These are phyloP conservation scores for Gobio gobio DNA, from an alignment of 2,113 vertebrate genomes.

Conservation along the genomic window DNA sequence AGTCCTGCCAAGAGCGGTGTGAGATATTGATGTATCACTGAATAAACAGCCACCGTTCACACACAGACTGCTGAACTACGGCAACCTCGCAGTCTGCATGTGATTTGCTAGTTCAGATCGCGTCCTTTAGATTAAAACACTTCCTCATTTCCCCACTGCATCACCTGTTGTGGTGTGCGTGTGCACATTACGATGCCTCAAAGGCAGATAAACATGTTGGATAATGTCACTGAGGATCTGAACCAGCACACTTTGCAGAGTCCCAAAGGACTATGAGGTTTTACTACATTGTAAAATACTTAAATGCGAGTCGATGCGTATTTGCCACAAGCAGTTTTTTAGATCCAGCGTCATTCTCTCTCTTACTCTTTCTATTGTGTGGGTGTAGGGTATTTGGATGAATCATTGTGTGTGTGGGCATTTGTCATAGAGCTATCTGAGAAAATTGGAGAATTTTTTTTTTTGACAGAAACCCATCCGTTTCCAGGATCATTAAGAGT, in stretches of 20 bases:
- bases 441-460: neutral
- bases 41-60: constrained; percentile 29
- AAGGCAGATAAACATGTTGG: constrained; percentile 24
- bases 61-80: neutral
- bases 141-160: neutral
- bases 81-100: constrained; percentile 9
- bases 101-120: constrained; percentile 9
- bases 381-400: constrained; percentile 12
- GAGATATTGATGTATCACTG: constrained; percentile 10
- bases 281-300: constrained; percentile 10
- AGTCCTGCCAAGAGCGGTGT: constrained; percentile 38
- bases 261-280: neutral
- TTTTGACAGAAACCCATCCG: neutral
- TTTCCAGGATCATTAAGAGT: neutral
- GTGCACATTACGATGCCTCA: neutral
- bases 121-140: constrained; percentile 16
- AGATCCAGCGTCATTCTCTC: neutral
- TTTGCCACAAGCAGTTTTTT: constrained; percentile 30
- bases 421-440: constrained; percentile 11
- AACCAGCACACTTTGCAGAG: constrained; percentile 9
- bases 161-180: neutral
- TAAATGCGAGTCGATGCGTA: constrained; percentile 2
- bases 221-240: constrained; percentile 20
- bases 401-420: constrained; percentile 24
- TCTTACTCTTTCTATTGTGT: neutral